These are phyloP conservation scores for Karalla daura DNA, from an alignment of 2,797 vertebrate genomes.

Conservation along the genomic window DNA sequence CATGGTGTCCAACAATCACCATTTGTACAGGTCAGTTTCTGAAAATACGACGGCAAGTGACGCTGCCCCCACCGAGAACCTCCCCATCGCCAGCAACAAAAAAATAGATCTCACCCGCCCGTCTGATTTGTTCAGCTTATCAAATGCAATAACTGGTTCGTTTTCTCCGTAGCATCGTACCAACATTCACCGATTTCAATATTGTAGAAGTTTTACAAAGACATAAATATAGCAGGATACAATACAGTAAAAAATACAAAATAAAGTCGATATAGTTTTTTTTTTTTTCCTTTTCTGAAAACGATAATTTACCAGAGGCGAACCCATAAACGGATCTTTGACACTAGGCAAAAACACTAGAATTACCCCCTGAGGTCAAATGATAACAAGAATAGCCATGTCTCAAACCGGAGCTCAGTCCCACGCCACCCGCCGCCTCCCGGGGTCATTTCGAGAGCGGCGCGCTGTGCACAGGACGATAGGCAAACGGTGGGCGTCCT, in stretches of 20 bases:
- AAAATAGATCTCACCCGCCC: conserved; percentile 67
- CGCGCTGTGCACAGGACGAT: conserved; percentile 53
- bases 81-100: conserved; percentile 71
- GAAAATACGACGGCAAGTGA: conserved; percentile 78
- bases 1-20: conserved; percentile 60
- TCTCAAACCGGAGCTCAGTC: conserved; percentile 65
- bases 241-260: conserved; percentile 86
- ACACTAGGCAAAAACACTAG: conserved; percentile 80
- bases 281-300: too few species aligned
- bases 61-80: conserved; percentile 62
- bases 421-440: conserved; percentile 56
- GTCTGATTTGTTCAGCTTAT: conserved; percentile 84
- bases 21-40: conserved; percentile 71
- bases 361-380: conserved; percentile 88
- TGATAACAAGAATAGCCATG: conserved; percentile 78
- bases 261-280: conserved; percentile 78
- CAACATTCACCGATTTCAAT: conserved; percentile 85
- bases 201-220: conserved; percentile 85
- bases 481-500: conserved; percentile 63
- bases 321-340: conserved; percentile 77
- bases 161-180: conserved; percentile 80
- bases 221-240: conserved; percentile 85
- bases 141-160: conserved; percentile 75
- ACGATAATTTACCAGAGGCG: conserved; percentile 81
- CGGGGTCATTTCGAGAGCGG: conserved; percentile 54